These are phyloP conservation scores for Aleiodes alternator DNA, from an alignment of 2,888 invertebrate genomes.

Conservation along the genomic window DNA sequence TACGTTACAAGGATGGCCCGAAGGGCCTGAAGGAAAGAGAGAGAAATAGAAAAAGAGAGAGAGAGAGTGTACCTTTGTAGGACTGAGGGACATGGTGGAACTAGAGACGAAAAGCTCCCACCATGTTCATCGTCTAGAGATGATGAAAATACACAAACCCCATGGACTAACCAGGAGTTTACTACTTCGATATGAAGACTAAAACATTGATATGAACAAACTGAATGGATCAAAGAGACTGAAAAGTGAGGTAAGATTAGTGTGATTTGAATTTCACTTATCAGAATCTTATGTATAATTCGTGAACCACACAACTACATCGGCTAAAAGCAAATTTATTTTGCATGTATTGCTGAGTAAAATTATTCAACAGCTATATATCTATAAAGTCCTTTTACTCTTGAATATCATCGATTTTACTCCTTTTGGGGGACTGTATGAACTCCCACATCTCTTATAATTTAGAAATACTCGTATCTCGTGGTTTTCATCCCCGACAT, in stretches of 20 bases:
- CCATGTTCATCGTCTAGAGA: conserved; percentile 1
- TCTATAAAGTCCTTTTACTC: not conserved
- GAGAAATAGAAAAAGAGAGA: not conserved
- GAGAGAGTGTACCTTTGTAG: conserved; percentile 39
- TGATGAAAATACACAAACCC: conserved; percentile 30
- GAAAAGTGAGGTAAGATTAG: conserved; percentile 5
- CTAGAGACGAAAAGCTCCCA: conserved; percentile 44
- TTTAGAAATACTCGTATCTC: conserved; percentile 2
- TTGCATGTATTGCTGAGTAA: conserved; percentile 1
- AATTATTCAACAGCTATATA: conserved; percentile 1
- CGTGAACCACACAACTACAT: not conserved
- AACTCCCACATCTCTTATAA: too few relatives aligned
- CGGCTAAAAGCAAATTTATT: not conserved
- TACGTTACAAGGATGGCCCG: conserved; percentile 52
- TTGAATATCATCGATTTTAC: conserved; percentile 19
- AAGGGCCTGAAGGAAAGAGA: conserved; percentile 48
- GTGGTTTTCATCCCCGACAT: conserved; percentile 43
- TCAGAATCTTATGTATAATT: conserved; percentile 6
- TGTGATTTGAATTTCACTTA: conserved; percentile 6
- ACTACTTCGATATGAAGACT: conserved; percentile 17
- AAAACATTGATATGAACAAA: conserved; percentile 9
- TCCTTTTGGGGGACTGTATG: not conserved
- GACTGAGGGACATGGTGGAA: conserved; percentile 53
- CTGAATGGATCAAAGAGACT: conserved; percentile 28
- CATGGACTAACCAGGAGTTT: conserved; percentile 29